Evolutionary conservation across 2,888 invertebrate genomes (phyloP), one percentile per base, ranked within the genome.

Genomic region (Xylophagus ater): DNA sequence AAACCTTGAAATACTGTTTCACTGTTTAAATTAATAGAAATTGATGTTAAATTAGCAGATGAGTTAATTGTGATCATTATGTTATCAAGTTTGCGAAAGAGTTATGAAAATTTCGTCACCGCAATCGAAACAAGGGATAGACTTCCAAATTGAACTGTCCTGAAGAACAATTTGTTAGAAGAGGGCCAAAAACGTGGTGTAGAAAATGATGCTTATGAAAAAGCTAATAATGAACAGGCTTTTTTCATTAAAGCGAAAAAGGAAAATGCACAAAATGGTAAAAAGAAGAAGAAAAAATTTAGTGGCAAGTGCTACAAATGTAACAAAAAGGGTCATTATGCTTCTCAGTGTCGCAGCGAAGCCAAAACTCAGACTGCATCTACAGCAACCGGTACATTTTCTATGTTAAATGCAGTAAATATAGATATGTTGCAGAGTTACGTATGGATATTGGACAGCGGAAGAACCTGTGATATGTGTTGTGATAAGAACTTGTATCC

Each of bases 91-190:
- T n/a, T n/a, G n/a, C n/a, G n/a, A n/a, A n/a, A n/a, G n/a, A n/a
- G n/a, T n/a, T n/a, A n/a, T n/a, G n/a, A 28, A 39, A 4, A n/a
- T n/a, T n/a, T n/a, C n/a, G 33, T 25, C 12, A 38, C 31, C 15
- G 34, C 34, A 6, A 40, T 40, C 15, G 40, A 40, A 40, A 34
- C 40, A 9, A 26, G 34, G 18, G 25, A 40, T 13, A 13, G n/a
- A 4, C 13, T 40, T 13, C 31, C 35, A 8, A 25, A 9, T n/a
- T 20, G 37, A 8, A 21, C 17, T 19, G 24, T 13, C 9, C 17
- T 46, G 1, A 47, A 44, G 24, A 28, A 26, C 4, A 44, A 45
- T 25, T 30, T 44, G 12, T 20, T 34, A 3, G 44, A 44, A 34
- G 42, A 43, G 21, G 41, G 38, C 13, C 15, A 34, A n/a, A n/a